A percentile compares a stretch with the other conserved stretches of the same genome.
Evolutionary conservation across 1,140 invertebrate species (phyloP).

Genomic region (Hyposmocoma kahamanoa): DNA sequence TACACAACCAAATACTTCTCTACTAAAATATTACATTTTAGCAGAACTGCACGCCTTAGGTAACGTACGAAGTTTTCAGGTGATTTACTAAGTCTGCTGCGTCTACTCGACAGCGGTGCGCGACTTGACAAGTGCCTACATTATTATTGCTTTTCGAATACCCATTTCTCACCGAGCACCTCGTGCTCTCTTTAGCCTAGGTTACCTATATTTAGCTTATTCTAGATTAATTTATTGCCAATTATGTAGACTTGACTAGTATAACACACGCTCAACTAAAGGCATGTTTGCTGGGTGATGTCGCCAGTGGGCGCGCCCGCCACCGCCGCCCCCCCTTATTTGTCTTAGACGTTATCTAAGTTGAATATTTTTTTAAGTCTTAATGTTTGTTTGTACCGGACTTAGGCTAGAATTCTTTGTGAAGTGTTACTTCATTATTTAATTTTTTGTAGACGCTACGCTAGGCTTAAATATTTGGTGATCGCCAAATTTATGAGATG

Average conservation of each 20-base stretch:
- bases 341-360: too few relatives aligned
- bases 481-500: too few relatives aligned
- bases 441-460: too few relatives aligned
- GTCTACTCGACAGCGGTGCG: slow-evolving; percentile 59
- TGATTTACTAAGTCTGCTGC: slow-evolving; percentile 55
- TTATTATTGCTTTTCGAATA: slow-evolving; percentile 73
- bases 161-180: slow-evolving; percentile 64
- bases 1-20: too few relatives aligned
- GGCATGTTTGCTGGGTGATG: slow-evolving; percentile 51
- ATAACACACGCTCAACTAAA: slow-evolving; percentile 56
- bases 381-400: too few relatives aligned
- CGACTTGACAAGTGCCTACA: slow-evolving; percentile 60
- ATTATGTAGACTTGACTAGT: slow-evolving; percentile 48
- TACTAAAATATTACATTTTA: too few relatives aligned
- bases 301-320: slow-evolving; percentile 37
- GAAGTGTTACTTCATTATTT: too few relatives aligned
- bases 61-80: too few relatives aligned
- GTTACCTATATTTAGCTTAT: slow-evolving; percentile 50
- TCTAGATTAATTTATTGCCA: slow-evolving; percentile 64
- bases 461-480: too few relatives aligned
- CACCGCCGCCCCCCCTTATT: slow-evolving; percentile 38
- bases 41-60: too few relatives aligned
- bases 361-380: too few relatives aligned
- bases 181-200: slow-evolving; percentile 58
- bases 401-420: too few relatives aligned